Base-by-base conservation (phyloP, 2,888 invertebrate species). In the Xestoiulus laeticollis region DNA sequence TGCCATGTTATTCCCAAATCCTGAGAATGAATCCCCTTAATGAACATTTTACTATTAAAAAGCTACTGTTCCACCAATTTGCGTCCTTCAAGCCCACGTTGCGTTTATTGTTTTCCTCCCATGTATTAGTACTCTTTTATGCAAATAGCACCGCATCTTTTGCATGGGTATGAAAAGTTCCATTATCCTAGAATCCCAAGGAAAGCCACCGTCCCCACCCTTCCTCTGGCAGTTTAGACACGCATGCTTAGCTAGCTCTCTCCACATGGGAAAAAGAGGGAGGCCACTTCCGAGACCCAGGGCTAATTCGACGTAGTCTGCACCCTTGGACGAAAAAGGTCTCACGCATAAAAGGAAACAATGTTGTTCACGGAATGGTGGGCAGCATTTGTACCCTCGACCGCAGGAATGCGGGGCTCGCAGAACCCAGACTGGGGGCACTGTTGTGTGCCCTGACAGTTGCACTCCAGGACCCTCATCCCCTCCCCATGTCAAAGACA, bases 141-240 rank as follows among this genome's bases (percentile, higher is more conserved):
- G 38, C 38, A 38, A 38, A 38, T 38, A 8, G 38, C 2, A 38
- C 38, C 38, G 5, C 38, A 38, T 38, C 38, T 38, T 38, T 38
- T 5, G n/a, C n/a, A n/a, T n/a, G 38, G 38, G 38, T 38, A 38
- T 38, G 6, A 38, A 38, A 38, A 38, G 38, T 38, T 38, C 38
- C 38, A 38, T 38, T 38, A 38, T 38, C 38, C 5, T 38, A 38
- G 8, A 38, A 38, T 8, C 5, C 38, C 38, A 38, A 38, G 22
- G 26, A 48, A 48, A 1, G 22, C 8, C 68, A 68, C 22, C 68
- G 68, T 68, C 68, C 68, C 68, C 68, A 68, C 68, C 68, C 68
- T 68, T 68, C 68, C 68, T 68, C 68, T n/a, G n/a, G n/a, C n/a
- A 68, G 68, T 68, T 68, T 68, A 68, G 68, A 68, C 68, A 68